These are phyloP conservation scores for Porphyrio hochstetteri DNA, from an alignment of 2,113 vertebrate species.

Conservation along the genomic window DNA sequence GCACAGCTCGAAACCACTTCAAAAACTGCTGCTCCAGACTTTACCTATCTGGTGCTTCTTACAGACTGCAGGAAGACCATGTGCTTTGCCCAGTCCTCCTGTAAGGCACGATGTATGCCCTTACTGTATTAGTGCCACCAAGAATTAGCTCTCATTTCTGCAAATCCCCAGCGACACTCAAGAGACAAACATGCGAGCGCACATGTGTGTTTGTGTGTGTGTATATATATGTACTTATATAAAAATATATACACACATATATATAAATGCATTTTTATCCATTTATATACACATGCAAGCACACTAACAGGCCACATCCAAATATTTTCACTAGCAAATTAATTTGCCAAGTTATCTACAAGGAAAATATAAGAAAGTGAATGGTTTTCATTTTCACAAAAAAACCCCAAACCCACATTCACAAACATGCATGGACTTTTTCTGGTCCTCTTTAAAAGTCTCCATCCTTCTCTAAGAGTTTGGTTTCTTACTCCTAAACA, in stretches of 20 bases:
- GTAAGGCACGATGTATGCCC: not conserved
- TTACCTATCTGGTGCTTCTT: not conserved
- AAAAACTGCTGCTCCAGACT: not conserved
- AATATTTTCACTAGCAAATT: constrained; percentile 10
- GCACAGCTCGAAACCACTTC: not conserved
- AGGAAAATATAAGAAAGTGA: not conserved
- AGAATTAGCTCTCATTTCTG: not conserved
- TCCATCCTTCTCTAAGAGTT: not conserved
- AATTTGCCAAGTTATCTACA: not conserved
- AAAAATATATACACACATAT: not conserved
- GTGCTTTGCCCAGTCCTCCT: not conserved
- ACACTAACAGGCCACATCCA: not conserved
- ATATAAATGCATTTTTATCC: not conserved
- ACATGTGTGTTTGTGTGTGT: not conserved
- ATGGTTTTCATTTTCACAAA: not conserved
- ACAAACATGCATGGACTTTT: not conserved
- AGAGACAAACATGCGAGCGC: not conserved
- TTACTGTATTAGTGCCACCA: accelerated
- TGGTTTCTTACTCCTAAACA: not conserved
- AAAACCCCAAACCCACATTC: not conserved
- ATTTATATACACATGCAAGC: not conserved
- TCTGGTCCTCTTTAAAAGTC: not conserved
- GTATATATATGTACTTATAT: not conserved
- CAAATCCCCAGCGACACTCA: not conserved
- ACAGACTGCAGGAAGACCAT: not conserved